Evolutionary conservation across 92 coral and sea anemone genomes (phyloP).

Genomic region (Epizoanthus fatuus): DNA sequence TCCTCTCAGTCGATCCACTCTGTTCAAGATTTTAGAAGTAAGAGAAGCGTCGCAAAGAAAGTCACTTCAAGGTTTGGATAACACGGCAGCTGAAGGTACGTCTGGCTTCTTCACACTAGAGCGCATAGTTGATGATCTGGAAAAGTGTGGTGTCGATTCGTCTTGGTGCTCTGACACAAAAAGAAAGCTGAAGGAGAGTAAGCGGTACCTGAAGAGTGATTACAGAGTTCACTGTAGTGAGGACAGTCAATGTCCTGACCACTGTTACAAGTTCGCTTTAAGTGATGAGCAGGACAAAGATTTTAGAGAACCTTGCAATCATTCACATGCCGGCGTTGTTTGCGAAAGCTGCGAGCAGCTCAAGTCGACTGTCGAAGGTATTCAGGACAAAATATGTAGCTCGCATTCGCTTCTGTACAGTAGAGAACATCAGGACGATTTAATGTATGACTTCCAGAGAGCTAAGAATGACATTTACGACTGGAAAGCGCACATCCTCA

Average conservation of each 20-base stretch:
- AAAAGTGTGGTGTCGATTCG: constrained; percentile 17
- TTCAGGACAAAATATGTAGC: constrained; percentile 31
- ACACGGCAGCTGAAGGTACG: constrained; percentile 79
- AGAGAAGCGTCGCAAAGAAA: constrained; percentile 76
- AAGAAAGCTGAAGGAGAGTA: constrained; percentile 9
- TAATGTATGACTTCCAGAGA: constrained; percentile 50
- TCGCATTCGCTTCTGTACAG: constrained; percentile 30
- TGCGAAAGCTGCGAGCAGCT: constrained; percentile 51
- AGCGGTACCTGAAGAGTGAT: constrained; percentile 43
- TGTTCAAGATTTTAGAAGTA: constrained; percentile 67
- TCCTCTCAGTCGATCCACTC: constrained; percentile 61
- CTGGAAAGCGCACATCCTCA: constrained; percentile 77
- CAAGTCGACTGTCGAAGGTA: constrained; percentile 17
- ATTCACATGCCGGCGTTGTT: constrained; percentile 29
- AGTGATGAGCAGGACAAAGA: constrained; percentile 44
- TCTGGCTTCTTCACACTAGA: constrained; percentile 66
- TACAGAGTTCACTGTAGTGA: constrained; percentile 21
- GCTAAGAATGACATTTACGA: constrained; percentile 58
- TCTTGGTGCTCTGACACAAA: constrained; percentile 37
- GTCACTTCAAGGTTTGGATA: constrained; percentile 75
- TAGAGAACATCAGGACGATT: constrained; percentile 52
- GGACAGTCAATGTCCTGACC: constrained; percentile 44
- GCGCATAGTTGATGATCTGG: constrained; percentile 48
- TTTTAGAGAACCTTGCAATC: constrained; percentile 48
- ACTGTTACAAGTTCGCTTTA: constrained; percentile 56